Conservation (phyloP, 2,797 vertebrate genomes). For the Tenualosa ilisha region DNA sequence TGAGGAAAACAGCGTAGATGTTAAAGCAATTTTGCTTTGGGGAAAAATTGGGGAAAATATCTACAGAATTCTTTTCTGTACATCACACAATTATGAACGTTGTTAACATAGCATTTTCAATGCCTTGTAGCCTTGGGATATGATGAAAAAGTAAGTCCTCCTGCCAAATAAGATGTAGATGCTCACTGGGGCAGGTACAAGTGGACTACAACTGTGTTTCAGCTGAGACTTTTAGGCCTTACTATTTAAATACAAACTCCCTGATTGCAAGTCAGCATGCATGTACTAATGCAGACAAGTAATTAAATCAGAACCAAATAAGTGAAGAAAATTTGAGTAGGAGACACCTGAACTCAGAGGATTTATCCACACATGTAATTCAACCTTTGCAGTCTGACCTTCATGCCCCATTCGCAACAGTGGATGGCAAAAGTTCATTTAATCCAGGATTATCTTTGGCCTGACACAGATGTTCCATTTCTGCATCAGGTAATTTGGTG, state of each 20-base stretch:
- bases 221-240: neutral
- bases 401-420: neutral
- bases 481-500: constrained; percentile 22
- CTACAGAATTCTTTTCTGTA: neutral
- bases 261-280: neutral
- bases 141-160: neutral
- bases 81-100: neutral
- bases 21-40: neutral
- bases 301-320: neutral
- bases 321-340: neutral
- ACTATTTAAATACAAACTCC: neutral
- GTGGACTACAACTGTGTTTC: neutral
- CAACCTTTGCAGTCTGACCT: constrained; percentile 9
- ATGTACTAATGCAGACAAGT: neutral
- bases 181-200: neutral
- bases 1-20: neutral
- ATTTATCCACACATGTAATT: constrained; percentile 25
- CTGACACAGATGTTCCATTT: constrained; percentile 22
- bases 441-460: neutral
- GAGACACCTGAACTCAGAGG: constrained; percentile 16
- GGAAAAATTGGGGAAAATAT: neutral
- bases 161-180: neutral
- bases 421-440: neutral
- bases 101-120: neutral
- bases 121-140: neutral